Evolutionary conservation across 2,113 vertebrate genomes (phyloP).

Genomic region (Vimba vimba): DNA sequence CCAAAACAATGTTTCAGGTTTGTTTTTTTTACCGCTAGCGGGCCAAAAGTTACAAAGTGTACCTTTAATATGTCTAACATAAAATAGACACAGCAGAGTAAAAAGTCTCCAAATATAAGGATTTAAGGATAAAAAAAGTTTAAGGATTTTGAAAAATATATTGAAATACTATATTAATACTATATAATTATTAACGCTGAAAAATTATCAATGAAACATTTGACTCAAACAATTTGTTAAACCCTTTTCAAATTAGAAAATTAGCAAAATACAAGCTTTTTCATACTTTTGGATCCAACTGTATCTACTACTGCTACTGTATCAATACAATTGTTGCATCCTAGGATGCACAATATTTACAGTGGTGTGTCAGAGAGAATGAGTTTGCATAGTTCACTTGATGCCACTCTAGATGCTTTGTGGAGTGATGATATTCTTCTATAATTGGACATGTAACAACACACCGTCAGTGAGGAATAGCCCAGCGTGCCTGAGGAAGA

Average conservation of each 20-base stretch:
- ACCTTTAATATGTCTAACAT: no score
- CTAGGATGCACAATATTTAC: background rate
- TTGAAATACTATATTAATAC: no score
- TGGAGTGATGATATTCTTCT: conserved; percentile 53
- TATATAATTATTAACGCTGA: no score
- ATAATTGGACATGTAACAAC: conserved; percentile 59
- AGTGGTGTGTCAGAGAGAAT: conserved; percentile 14
- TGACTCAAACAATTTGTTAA: background rate
- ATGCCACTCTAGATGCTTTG: conserved; percentile 42
- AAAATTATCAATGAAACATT: background rate
- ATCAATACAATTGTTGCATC: background rate
- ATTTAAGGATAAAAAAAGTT: no score
- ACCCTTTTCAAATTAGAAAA: background rate
- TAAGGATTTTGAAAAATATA: no score
- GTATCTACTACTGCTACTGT: background rate
- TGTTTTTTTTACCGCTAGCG: no score
- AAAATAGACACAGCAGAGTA: no score
- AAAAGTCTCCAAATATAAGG: no score
- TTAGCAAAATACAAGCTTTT: background rate
- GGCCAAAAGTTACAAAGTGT: no score
- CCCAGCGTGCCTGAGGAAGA: conserved; percentile 50
- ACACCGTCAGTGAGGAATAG: conserved; percentile 42
- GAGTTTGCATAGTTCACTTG: conserved; percentile 11
- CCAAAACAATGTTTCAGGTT: no score
- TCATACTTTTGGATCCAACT: background rate